Percentiles rank a stretch among this genome's conserved stretches.
These are phyloP conservation scores for Calephelis nemesis DNA, from an alignment of 1,140 invertebrate species.

Conservation along the genomic window DNA sequence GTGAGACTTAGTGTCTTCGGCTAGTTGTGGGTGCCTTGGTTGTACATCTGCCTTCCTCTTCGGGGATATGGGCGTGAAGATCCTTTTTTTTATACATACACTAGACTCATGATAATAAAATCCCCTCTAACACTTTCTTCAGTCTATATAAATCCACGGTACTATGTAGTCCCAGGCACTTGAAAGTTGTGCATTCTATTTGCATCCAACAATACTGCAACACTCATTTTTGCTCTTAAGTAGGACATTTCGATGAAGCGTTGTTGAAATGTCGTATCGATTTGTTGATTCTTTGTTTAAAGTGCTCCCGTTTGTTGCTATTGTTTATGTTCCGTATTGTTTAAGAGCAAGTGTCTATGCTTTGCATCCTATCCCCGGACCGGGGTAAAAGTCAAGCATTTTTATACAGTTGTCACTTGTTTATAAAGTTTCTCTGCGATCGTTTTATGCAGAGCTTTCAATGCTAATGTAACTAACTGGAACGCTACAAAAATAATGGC, in stretches of 20 bases:
- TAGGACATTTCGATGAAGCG: conserved; percentile 53
- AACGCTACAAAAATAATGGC: neutral
- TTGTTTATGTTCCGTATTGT: conserved; percentile 36
- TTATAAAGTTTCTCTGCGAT: neutral
- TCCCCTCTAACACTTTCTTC: conserved; percentile 24
- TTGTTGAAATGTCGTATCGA: conserved; percentile 42
- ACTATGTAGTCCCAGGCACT: conserved; percentile 55
- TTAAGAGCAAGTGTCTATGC: conserved; percentile 21
- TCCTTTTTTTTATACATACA: neutral
- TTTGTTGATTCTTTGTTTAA: conserved; percentile 45
- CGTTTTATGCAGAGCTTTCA: neutral
- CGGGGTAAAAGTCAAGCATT: conserved; percentile 13
- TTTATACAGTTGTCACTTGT: conserved; percentile 13
- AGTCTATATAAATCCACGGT: conserved; percentile 44
- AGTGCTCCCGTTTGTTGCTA: conserved; percentile 37
- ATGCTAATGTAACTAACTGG: neutral
- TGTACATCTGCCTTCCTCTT: neutral
- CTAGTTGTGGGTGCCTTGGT: neutral
- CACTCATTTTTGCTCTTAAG: conserved; percentile 69
- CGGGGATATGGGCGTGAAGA: too few relatives aligned
- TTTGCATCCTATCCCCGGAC: neutral
- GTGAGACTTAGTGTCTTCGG: too few relatives aligned
- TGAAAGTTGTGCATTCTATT: conserved; percentile 64
- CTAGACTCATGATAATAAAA: neutral
- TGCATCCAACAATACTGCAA: conserved; percentile 59